Conservation (phyloP, 1,140 invertebrate species). For the Stenopsyche tienmushanensis region DNA sequence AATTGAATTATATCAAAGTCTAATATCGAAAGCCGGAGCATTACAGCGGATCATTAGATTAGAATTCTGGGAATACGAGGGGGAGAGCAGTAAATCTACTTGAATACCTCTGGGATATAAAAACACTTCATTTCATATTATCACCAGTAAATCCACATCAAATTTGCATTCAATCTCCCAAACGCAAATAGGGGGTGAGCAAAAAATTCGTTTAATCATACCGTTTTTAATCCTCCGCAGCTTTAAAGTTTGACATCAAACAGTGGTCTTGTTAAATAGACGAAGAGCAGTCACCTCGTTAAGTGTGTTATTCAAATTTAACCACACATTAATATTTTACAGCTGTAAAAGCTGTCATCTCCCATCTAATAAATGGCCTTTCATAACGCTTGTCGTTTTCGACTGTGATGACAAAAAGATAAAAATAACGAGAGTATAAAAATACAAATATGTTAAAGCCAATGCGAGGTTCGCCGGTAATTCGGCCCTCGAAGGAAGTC, state of each 20-base stretch:
- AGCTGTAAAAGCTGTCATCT: constrained; percentile 29
- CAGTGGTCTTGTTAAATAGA: too few relatives aligned
- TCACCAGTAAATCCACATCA: too few relatives aligned
- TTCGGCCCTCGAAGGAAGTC: background rate
- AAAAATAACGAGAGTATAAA: too few relatives aligned
- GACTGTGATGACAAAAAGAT: background rate
- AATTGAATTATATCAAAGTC: constrained; percentile 37
- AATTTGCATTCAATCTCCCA: too few relatives aligned
- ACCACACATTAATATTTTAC: constrained; percentile 26
- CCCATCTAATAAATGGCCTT: constrained; percentile 29
- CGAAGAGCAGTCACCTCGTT: constrained; percentile 9
- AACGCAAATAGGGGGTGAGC: too few relatives aligned
- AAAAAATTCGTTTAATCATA: background rate
- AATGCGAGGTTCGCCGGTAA: background rate
- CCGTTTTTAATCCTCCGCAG: too few relatives aligned
- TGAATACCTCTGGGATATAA: too few relatives aligned
- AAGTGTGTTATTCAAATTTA: constrained; percentile 26
- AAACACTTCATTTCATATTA: too few relatives aligned
- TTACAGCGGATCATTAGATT: constrained; percentile 17
- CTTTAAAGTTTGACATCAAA: too few relatives aligned
- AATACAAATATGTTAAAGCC: background rate
- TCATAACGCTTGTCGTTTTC: constrained; percentile 27
- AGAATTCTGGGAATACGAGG: background rate
- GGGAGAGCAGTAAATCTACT: background rate
- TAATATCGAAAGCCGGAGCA: constrained; percentile 25